Conservation (phyloP, 2,888 invertebrate species). For the Neocrepidodera transversa region DNA sequence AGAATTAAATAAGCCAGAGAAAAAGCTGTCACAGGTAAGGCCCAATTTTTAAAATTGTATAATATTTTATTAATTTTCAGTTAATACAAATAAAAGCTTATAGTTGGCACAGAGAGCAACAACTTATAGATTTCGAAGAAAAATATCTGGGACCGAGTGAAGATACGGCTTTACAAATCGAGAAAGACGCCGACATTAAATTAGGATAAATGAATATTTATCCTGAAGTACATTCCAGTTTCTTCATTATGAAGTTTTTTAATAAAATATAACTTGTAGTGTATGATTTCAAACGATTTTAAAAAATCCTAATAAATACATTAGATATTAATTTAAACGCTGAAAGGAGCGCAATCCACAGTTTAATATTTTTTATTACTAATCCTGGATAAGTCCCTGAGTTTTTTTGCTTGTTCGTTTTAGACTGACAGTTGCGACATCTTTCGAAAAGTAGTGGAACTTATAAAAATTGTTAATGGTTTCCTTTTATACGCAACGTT, state of each 20-base stretch:
- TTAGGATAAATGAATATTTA: conserved; percentile 47
- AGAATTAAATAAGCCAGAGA: conserved; percentile 57
- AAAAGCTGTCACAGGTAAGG: conserved; percentile 51
- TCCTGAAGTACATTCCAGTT: conserved; percentile 37
- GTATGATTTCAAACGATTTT: no score
- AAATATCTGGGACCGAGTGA: conserved; percentile 56
- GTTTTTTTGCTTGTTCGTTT: no score
- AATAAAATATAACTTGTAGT: conserved; percentile 36
- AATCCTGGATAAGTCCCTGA: no score
- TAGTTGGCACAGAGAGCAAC: conserved; percentile 53
- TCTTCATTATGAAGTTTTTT: conserved; percentile 35
- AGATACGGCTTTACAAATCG: conserved; percentile 55
- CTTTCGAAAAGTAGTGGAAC: no score
- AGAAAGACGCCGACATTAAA: conserved; percentile 52
- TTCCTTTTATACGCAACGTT: no score
- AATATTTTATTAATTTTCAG: conserved; percentile 33
- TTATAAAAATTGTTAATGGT: no score
- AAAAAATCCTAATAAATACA: no score
- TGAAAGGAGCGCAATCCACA: no score
- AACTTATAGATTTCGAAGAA: conserved; percentile 55
- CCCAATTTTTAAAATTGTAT: no score
- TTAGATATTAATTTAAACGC: no score
- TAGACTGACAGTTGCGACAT: no score
- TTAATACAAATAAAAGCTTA: conserved; percentile 56
- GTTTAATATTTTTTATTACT: no score